Evolutionary conservation across 2,797 vertebrate genomes (phyloP), one percentile per base, ranked within the genome.

Genomic region (Amblyraja radiata): DNA sequence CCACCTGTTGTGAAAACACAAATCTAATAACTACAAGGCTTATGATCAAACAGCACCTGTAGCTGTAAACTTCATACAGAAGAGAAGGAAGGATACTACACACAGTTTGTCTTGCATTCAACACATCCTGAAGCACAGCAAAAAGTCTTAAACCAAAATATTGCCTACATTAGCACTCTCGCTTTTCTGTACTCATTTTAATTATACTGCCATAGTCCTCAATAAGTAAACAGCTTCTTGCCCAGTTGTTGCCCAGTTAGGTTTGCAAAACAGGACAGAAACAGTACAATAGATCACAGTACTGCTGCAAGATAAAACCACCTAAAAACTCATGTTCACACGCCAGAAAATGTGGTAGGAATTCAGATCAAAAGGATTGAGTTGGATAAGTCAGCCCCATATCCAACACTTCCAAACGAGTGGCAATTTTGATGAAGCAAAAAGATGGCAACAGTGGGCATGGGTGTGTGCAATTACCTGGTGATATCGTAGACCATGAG

Each of bases 401-500:
- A 23, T 7, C 46, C 28, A 36, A 18, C 2, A 36, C 14, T 39
- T 68, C 16, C 65, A 18, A 54, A 25, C 58, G 23, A 83, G 10
- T 2, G 23, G 8, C 21, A 83, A 28, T 11, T 58, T 83, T 9
- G 79, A 39, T 23, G 46, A 83, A 11, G 46, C 46, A 58, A 11
- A 2, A 54, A 16, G 11, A 79, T 36, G 11, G 10, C 71, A 74
- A 74, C 18, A 54, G 21, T 74, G 18, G 7, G 16, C 71, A 21
- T 21, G 25, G 16, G 21, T 36, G 63, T 36, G 14, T 36, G 14
- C 21, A 84, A 88, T 97, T 95, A 99, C 98, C 99, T 99, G 96
- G 99, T 99, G 94, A 99, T 99, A 96, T 99, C 99, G 8, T 99
- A 99, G 93, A 99, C 99, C 98, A 99, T 99, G 94, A 99, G 98